A percentile compares a stretch with the other conserved stretches of the same genome.
phyloP scores from a whole-genome alignment of 30 jellyfish, hydroid and myxozoan genomes.

The Aurelia sp. region DNA sequence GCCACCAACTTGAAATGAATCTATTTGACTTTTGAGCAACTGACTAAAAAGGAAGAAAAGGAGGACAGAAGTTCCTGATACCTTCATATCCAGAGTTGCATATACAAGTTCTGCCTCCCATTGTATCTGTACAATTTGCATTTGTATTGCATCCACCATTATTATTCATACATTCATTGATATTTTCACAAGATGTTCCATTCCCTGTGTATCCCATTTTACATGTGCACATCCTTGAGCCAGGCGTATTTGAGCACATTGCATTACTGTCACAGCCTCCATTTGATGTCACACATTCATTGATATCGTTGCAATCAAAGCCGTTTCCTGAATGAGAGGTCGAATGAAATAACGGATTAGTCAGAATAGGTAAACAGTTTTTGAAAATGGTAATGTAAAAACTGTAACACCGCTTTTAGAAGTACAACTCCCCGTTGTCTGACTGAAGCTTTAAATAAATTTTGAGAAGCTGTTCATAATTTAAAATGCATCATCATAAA shows the following conservation, averaged over 20 bases:
- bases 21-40: no score
- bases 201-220: constrained; percentile 41
- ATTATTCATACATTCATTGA: constrained; percentile 15
- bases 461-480: no score
- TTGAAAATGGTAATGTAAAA: no score
- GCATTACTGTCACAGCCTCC: constrained; percentile 34
- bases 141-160: background rate
- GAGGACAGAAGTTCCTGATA: no score
- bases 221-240: constrained; percentile 44
- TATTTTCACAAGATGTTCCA: constrained; percentile 39
- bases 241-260: constrained; percentile 12
- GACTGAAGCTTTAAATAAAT: no score
- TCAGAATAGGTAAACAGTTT: no score
- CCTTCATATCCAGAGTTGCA: no score
- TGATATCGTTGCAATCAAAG: constrained; percentile 14
- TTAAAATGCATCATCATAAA: no score
- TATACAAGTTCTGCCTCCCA: no score
- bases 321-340: constrained; percentile 34
- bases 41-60: background rate
- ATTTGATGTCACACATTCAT: constrained; percentile 28
- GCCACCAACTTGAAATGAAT: background rate
- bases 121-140: constrained; percentile 4
- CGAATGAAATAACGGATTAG: no score
- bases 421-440: no score
- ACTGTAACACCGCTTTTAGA: no score